Base-by-base conservation (phyloP, 1,140 invertebrate genomes). In the Lamellibrachia luymesi region DNA sequence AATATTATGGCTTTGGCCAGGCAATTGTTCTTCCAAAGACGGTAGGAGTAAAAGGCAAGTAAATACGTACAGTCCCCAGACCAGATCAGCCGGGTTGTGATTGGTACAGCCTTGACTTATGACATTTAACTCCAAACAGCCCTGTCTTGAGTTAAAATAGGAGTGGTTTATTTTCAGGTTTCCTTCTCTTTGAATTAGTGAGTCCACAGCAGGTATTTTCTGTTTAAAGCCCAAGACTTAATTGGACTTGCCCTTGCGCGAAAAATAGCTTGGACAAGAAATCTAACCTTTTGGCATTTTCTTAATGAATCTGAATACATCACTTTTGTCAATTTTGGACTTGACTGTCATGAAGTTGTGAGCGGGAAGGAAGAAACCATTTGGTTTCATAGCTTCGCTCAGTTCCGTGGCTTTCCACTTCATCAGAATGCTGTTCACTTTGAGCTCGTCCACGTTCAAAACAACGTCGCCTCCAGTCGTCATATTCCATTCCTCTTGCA, bases 241-340 rank as follows among this genome's bases (percentile, higher is more conserved):
- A n/a, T n/a, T 38, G 38, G 27, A 64, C 27, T 27, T n/a, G 51
- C 38, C 25, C 6, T 90, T 4, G 17, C n/a, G 92, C 50, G 93
- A 91, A 17, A 92, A 92, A 1, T 25, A 93, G 17, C 93, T 93
- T 93, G 90, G 4, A 94, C 92, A 49, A 90, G 91, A 17, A 93
- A 80, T 92, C 92, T 92, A 94, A 95, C 96, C 96, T 96, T 96
- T 96, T 22, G 96, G 96, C 95, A 96, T 97, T 50, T 96, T 96
- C 93, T 97, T 96, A n/a, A 98, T 97, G 8, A 98, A 97, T 92
- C 97, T 95, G 93, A 97, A 98, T 0, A 98, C 97, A 92, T 97
- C 95, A 0, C 98, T 98, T 1, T 97, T 94, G 22, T 97, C 97
- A 90, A 98, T 98, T 5, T 97, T 92, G 0, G 96, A 92, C 94